phyloP scores from a whole-genome alignment of 2,113 vertebrate genomes.

The Phaethon lepturus region DNA sequence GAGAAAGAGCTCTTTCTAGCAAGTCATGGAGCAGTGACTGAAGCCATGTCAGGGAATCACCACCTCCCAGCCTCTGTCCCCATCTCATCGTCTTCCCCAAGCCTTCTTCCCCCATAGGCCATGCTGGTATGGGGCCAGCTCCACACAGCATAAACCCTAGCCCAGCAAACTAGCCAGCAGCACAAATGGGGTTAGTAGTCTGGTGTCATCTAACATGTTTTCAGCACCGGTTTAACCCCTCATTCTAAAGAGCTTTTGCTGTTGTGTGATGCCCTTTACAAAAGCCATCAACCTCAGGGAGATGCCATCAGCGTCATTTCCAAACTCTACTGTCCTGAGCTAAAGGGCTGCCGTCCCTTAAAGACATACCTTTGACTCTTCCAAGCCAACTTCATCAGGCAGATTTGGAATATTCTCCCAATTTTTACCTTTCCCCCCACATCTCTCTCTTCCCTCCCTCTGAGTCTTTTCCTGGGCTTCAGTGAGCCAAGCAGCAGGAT shows the following conservation, averaged over 20 bases:
- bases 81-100: not conserved
- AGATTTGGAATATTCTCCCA: not conserved
- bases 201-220: accelerated
- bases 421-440: not conserved
- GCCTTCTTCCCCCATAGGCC: not conserved
- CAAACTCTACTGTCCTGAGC: not conserved
- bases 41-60: accelerated
- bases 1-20: not conserved
- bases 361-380: not conserved
- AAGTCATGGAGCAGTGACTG: not conserved
- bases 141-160: accelerated
- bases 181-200: not conserved
- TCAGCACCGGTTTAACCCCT: not conserved
- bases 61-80: not conserved
- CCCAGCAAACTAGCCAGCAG: not conserved
- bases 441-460: not conserved
- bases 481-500: not conserved
- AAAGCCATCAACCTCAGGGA: not conserved
- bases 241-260: not conserved
- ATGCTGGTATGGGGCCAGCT: not conserved
- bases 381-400: not conserved
- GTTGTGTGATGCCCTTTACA: not conserved
- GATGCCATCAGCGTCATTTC: not conserved
- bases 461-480: not conserved
- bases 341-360: not conserved